These are phyloP conservation scores for Koerneria pararmatus DNA, from an alignment of 2,888 invertebrate genomes.

Conservation along the genomic window DNA sequence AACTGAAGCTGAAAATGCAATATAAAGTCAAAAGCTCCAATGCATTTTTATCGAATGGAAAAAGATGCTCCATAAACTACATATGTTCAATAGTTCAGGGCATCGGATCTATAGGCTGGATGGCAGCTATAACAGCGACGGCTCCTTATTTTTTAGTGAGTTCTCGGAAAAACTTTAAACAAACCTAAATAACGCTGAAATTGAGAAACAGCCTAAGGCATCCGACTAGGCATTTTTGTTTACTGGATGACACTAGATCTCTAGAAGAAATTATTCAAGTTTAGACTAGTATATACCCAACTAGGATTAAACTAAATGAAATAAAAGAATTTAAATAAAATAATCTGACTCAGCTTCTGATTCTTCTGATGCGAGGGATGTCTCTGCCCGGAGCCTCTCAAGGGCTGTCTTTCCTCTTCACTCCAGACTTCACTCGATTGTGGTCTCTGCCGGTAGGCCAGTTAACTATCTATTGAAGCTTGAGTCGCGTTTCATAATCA, in stretches of 20 bases:
- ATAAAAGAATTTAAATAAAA: neutral
- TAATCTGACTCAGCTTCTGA: slow-evolving; percentile 44
- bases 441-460: slow-evolving; percentile 33
- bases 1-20: no score
- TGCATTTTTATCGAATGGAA: no score
- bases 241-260: no score
- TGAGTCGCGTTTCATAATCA: no score
- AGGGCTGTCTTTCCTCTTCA: slow-evolving; percentile 50
- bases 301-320: no score
- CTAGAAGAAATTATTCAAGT: no score
- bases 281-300: no score
- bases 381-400: slow-evolving; percentile 49
- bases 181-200: neutral
- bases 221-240: neutral
- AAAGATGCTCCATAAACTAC: no score
- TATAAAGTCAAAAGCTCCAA: no score
- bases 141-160: slow-evolving; percentile 51
- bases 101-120: slow-evolving; percentile 55
- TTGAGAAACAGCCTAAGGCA: neutral
- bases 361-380: slow-evolving; percentile 54
- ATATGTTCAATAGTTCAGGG: slow-evolving; percentile 23
- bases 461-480: neutral
- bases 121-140: slow-evolving; percentile 51
- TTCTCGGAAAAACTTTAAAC: neutral
- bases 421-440: slow-evolving; percentile 36